These are phyloP conservation scores for Mimas tiliae DNA, from an alignment of 2,888 invertebrate species.

Conservation along the genomic window DNA sequence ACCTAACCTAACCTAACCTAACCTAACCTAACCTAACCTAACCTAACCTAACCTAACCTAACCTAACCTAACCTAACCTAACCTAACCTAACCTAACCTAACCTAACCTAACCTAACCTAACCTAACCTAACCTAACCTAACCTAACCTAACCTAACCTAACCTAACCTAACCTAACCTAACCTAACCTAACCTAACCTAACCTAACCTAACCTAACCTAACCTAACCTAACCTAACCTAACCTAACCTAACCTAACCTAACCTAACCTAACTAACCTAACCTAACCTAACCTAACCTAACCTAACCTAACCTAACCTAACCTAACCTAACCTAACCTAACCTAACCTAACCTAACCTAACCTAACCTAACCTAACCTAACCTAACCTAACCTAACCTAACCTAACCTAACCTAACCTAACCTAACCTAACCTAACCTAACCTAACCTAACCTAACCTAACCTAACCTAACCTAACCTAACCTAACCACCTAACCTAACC, in stretches of 20 bases:
- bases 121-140: too few relatives aligned
- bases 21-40: conserved; percentile 40
- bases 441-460: conserved; percentile 28
- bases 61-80: conserved; percentile 35
- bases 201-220: too few relatives aligned
- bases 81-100: conserved; percentile 38
- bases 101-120: too few relatives aligned
- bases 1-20: conserved; percentile 37
- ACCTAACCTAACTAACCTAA: too few relatives aligned
- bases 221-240: too few relatives aligned
- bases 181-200: too few relatives aligned
- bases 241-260: too few relatives aligned
- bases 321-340: conserved; percentile 35
- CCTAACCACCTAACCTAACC: conserved; percentile 28
- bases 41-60: conserved; percentile 37
- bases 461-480: conserved; percentile 29
- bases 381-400: conserved; percentile 32
- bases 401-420: conserved; percentile 31
- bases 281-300: conserved; percentile 4
- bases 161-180: too few relatives aligned
- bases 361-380: conserved; percentile 33
- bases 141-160: too few relatives aligned
- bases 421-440: neutral
- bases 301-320: conserved; percentile 6
- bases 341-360: conserved; percentile 33